Evolutionary conservation across 2,888 invertebrate genomes (phyloP).

Genomic region (Eilema depressum): DNA sequence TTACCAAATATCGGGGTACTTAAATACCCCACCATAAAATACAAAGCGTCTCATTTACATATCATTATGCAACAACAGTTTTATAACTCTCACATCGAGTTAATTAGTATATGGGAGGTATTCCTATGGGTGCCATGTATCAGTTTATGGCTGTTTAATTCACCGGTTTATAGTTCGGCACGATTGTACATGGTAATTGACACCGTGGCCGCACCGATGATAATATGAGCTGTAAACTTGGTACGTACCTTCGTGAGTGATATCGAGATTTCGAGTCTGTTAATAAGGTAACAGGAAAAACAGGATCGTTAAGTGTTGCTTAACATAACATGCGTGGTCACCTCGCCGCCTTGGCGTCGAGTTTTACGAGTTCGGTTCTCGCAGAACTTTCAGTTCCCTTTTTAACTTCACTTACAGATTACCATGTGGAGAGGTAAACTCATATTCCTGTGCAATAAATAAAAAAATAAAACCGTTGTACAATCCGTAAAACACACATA

Average conservation of each 20-base stretch:
- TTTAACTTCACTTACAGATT: neutral
- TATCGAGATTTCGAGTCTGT: slow-evolving; percentile 15
- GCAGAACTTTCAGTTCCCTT: neutral
- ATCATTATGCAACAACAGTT: slow-evolving; percentile 34
- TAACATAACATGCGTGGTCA: slow-evolving; percentile 1
- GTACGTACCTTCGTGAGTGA: slow-evolving; percentile 13
- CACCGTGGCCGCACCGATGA: slow-evolving; percentile 29
- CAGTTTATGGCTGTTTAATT: slow-evolving; percentile 50
- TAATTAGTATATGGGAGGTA: slow-evolving; percentile 55
- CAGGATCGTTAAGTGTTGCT: slow-evolving; percentile 4
- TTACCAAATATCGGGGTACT: slow-evolving; percentile 3
- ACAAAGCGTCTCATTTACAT: slow-evolving; percentile 47
- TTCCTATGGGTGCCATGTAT: slow-evolving; percentile 38
- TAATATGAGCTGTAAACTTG: slow-evolving; percentile 34
- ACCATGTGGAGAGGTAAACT: neutral
- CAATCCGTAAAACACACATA: neutral
- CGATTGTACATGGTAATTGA: slow-evolving; percentile 41
- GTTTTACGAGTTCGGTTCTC: neutral
- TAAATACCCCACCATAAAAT: slow-evolving; percentile 32
- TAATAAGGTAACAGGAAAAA: slow-evolving; percentile 11
- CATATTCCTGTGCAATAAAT: neutral
- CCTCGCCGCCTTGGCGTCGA: neutral
- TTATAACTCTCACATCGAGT: slow-evolving; percentile 33
- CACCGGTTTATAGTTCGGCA: slow-evolving; percentile 31
- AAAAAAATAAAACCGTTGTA: neutral